Evolutionary conservation across 2,888 invertebrate genomes (phyloP), one percentile per base, ranked within the genome.

Genomic region (Liodrosophila aerea): DNA sequence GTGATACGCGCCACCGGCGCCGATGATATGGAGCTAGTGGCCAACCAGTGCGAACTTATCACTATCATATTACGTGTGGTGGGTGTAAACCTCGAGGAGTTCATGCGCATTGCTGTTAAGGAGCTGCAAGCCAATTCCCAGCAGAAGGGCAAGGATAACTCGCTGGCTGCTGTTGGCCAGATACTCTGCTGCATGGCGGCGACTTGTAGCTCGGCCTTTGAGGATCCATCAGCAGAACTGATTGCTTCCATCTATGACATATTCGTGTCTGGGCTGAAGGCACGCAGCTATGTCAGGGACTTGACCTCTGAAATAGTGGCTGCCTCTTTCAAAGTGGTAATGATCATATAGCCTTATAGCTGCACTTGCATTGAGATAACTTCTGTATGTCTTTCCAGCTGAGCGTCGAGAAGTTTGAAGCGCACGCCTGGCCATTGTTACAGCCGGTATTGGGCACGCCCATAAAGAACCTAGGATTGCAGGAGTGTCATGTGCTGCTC

Each of bases 1-100:
- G 31, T 78, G 12, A 39, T 78, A 0, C 85, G 77, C 27, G 63
- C 64, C 50, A 81, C 85, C 9, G 77, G 85, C 7, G 74, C 82
- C 11, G 70, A 78, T 49, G 60, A 78, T 36, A 40, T 34, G 11
- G 4, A 57, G 0, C 33, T 61, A 0, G 77, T 77, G 5, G 54
- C 49, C 0, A 7, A n/a, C 40, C 0, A 64, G 54, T 22, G 60
- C 70, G 8, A 33, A 62, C 22, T 64, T 16, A 41, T 77, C 0
- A 29, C 43, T 8, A 40, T 12, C 9, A 65, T 84, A 1, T 4
- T 84, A 0, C n/a, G 22, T 7, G 30, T 57, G 18, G 59, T 77
- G 29, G 45, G 12, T 0, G 34, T 84, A 0, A 50, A 81, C 36
- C 47, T 53, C 0, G 7, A 73, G 1, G 61, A 73, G 1, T 27